Conservation (phyloP, 2,888 invertebrate genomes). For the Eubasilissa splendida region DNA sequence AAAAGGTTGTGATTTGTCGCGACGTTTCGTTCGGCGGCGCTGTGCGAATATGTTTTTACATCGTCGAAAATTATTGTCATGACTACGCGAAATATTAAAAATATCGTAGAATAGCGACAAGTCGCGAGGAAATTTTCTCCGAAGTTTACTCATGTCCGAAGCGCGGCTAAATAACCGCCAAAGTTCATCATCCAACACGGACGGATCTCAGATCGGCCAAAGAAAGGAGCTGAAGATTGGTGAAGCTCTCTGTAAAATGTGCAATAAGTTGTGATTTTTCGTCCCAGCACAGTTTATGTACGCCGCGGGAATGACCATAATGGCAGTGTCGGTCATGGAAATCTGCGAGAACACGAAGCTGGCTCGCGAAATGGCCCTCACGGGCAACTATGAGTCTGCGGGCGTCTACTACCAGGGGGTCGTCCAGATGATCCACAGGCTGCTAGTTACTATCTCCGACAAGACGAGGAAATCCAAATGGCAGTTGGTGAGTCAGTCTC, state of each 20-base stretch:
- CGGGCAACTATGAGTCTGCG: slow-evolving; percentile 96
- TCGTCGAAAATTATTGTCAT: slow-evolving; percentile 46
- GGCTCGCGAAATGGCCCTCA: slow-evolving; percentile 94
- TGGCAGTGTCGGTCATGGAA: slow-evolving; percentile 92
- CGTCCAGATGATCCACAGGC: slow-evolving; percentile 90
- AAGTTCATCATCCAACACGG: slow-evolving; percentile 33
- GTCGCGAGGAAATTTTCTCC: slow-evolving; percentile 27
- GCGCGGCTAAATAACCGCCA: slow-evolving; percentile 48
- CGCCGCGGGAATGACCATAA: slow-evolving; percentile 77
- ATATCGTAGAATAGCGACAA: slow-evolving; percentile 24
- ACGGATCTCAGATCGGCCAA: slow-evolving; percentile 21
- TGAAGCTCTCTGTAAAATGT: slow-evolving; percentile 42
- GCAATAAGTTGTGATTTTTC: slow-evolving; percentile 41
- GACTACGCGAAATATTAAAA: slow-evolving; percentile 49
- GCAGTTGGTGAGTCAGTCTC: slow-evolving; percentile 80
- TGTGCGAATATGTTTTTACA: slow-evolving; percentile 48
- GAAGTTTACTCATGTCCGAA: slow-evolving; percentile 42
- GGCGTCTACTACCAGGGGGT: slow-evolving; percentile 95
- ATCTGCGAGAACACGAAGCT: slow-evolving; percentile 96
- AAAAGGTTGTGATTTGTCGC: slow-evolving; percentile 56
- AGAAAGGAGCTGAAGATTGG: slow-evolving; percentile 34
- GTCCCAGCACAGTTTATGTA: slow-evolving; percentile 51
- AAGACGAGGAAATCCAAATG: slow-evolving; percentile 89
- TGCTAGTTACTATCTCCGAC: slow-evolving; percentile 86
- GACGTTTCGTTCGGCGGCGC: slow-evolving; percentile 30